Evolutionary conservation across 2,888 invertebrate species (phyloP).

Genomic region (Diloba caeruleocephala): DNA sequence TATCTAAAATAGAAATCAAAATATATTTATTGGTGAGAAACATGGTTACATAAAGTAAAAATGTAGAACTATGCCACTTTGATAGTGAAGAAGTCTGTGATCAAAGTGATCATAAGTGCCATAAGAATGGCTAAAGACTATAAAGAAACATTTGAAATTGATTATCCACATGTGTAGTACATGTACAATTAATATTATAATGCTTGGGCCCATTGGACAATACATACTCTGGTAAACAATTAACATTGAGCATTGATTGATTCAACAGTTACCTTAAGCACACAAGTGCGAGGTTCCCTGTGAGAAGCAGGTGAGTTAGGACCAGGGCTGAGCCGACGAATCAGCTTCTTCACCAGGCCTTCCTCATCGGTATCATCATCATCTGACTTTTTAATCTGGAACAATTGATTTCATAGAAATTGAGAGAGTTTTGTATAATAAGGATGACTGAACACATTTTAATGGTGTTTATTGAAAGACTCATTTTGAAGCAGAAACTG

Average conservation of each 20-base stretch:
- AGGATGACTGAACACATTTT: constrained; percentile 10
- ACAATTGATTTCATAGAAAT: constrained; percentile 41
- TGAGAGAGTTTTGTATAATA: constrained; percentile 10
- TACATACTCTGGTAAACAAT: too few species aligned
- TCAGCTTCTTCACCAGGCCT: constrained; percentile 74
- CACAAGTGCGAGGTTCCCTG: constrained; percentile 94
- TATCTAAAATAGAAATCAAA: too few species aligned
- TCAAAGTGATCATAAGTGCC: too few species aligned
- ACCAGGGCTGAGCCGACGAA: constrained; percentile 77
- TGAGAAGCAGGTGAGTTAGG: constrained; percentile 90
- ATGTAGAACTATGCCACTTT: too few species aligned
- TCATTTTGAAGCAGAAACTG: background rate
- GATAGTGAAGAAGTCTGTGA: too few species aligned
- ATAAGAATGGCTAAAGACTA: too few species aligned
- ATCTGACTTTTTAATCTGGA: constrained; percentile 81
- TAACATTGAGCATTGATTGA: constrained; percentile 6
- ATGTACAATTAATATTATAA: too few species aligned
- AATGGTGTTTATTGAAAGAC: constrained; percentile 8
- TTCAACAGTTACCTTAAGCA: constrained; percentile 88
- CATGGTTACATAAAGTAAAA: too few species aligned
- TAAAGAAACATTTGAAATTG: too few species aligned
- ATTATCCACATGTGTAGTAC: too few species aligned
- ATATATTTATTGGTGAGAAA: too few species aligned
- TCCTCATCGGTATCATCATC: constrained; percentile 86
- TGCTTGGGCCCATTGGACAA: too few species aligned